Base-by-base conservation (phyloP, 1,140 invertebrate genomes). In the Caenorhabditis latens region DNA sequence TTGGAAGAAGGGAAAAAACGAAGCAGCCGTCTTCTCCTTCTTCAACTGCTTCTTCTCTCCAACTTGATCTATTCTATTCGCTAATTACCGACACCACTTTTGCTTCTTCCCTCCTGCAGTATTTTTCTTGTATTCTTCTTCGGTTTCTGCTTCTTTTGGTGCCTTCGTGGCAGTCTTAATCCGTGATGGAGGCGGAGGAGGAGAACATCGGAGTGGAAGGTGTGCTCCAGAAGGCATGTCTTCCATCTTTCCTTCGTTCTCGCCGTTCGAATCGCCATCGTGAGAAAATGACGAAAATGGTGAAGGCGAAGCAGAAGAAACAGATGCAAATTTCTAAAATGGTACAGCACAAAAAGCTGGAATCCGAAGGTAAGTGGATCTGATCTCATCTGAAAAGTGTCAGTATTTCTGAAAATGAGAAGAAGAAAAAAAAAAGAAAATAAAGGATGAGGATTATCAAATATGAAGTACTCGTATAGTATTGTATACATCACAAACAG, bases 21-120 rank as follows among this genome's bases (percentile, higher is more conserved):
- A 13, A 43, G 71, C 71, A 13, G 46, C 40, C 14, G 71, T 50
- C 71, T 46, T 50, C 40, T 53, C 16, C 16, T 53, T 14, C 50
- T 53, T 6, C 32, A 32, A 32, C 32, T 32, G 32, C 32, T 32
- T 32, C 32, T 32, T 32, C 32, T 32, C 53, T n/a, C 46, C 71
- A 79, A 79, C 43, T 79, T 79, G 46, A 79, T 79, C 71, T 50
- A 24, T 79, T 50, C 71, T 79, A 79, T 79, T 79, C 71, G 40
- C 71, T 79, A 79, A 79, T 79, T 79, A 79, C 71, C 71, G 46
- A 79, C 71, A n/a, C 71, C 71, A 50, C 42, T 71, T 71, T 43
- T n/a, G 14, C 65, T 43, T 43, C 65, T 32, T 71, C 21, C n/a
- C n/a, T 71, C 42, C 32, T 40, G 21, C 42, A 8, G 14, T 50